Evolutionary conservation across 2,797 vertebrate species (phyloP), one percentile per base, ranked within the genome.

Genomic region (Pogonophryne albipinna): DNA sequence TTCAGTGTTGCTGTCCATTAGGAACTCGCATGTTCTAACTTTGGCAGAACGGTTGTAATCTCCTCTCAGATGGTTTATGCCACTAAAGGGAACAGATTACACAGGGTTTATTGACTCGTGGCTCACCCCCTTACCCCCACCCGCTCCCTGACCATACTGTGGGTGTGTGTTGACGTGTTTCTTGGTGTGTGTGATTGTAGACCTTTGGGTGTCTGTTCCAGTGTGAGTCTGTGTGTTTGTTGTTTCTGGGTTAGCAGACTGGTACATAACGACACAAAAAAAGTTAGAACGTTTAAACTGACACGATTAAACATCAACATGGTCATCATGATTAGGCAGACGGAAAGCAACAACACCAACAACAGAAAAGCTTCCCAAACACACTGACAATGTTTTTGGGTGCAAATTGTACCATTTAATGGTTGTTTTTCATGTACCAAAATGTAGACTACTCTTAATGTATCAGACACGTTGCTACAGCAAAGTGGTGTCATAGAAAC

Each of bases 21-120:
- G 89, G 85, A 91, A 91, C 83, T 85, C 78, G 71, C 87, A 92
- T 88, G 88, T 91, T 94, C 84, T 90, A 84, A 90, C 85, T 88
- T 90, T 92, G 88, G 85, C 88, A 86, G 79, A 91, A 91, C 78
- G 82, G 75, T 85, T 92, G 90, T 94, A 94, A 94, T 94, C 94
- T 92, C 86, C 90, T 92, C 91, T 95, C 79, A 89, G 87, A 87
- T 91, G 93, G 87, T 94, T 95, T 94, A 93, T 93, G 88, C 88
- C 88, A 92, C 90, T 90, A 92, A 93, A 92, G 87, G 85, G 89
- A 92, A 91, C 90, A 91, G 92, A 95, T 94, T 94, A 94, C 91
- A 92, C 84, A 83, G 91, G 89, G 85, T 94, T 95, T 93, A 93
- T 90, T 92, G 87, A 89, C 88, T 91, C 83, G 66, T 92, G 87